A percentile compares a stretch with the other conserved stretches of the same genome.
phyloP scores from a whole-genome alignment of 2,797 vertebrate genomes.

The Mus minutoides region DNA sequence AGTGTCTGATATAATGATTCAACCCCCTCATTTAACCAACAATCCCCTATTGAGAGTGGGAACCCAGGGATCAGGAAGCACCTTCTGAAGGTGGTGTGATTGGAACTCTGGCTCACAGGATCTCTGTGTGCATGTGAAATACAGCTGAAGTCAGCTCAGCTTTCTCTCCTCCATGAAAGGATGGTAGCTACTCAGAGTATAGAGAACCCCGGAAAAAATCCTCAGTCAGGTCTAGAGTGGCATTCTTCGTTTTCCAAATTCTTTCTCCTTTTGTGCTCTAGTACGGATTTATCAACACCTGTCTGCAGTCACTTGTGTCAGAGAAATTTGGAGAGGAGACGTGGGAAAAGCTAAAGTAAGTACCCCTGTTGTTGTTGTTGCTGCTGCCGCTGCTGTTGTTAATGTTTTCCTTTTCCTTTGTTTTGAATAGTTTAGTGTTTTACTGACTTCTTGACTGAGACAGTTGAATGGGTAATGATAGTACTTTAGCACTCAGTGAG shows the following conservation, averaged over 20 bases:
- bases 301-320: constrained; percentile 89
- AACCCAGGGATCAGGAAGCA: background rate
- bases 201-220: background rate
- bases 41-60: background rate
- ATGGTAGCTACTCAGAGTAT: constrained; percentile 37
- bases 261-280: constrained; percentile 76
- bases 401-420: background rate
- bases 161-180: background rate
- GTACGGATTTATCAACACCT: constrained; percentile 92
- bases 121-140: constrained; percentile 51
- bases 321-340: constrained; percentile 89
- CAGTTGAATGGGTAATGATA: background rate
- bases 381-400: background rate
- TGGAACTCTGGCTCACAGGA: constrained; percentile 60
- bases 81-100: constrained; percentile 49
- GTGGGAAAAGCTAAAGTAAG: constrained; percentile 88
- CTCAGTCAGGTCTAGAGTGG: background rate
- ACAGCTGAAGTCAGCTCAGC: background rate
- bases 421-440: background rate
- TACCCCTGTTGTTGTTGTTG: background rate
- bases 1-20: background rate
- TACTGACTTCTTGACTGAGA: background rate
- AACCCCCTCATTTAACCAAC: constrained; percentile 8
- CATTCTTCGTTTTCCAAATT: background rate
- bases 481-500: background rate